Conservation (phyloP, 2,888 invertebrate genomes). For the Drosophila putrida region DNA sequence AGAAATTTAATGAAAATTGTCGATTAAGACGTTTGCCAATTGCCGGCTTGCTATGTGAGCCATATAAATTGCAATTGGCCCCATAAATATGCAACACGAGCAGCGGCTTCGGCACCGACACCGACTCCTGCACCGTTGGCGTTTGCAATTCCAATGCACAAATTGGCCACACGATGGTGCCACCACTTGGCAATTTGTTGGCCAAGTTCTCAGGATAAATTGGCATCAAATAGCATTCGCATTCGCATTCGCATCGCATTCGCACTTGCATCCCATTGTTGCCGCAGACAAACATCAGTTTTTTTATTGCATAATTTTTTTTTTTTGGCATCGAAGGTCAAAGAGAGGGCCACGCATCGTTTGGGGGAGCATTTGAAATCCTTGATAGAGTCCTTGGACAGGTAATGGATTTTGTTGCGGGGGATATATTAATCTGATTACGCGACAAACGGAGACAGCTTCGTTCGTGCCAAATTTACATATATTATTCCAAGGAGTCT, state of each 20-base stretch:
- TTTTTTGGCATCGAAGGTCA: conserved; percentile 4
- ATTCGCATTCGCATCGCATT: conserved; percentile 2
- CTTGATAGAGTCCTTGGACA: conserved; percentile 3
- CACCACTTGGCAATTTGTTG: conserved; percentile 43
- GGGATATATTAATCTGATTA: conserved; percentile 27
- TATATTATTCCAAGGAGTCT: too few relatives aligned
- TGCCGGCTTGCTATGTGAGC: conserved; percentile 52
- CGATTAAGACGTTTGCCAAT: conserved; percentile 42
- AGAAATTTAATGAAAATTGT: conserved; percentile 47
- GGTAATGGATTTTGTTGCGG: background rate
- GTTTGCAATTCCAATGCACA: conserved; percentile 59
- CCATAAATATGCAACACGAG: conserved; percentile 77
- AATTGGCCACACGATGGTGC: conserved; percentile 54
- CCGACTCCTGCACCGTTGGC: conserved; percentile 31
- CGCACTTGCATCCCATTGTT: conserved; percentile 16
- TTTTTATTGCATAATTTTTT: conserved; percentile 5
- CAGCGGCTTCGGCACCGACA: background rate
- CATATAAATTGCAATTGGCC: conserved; percentile 60
- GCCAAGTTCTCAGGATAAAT: conserved; percentile 48
- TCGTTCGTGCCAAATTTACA: too few relatives aligned
- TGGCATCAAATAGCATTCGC: conserved; percentile 55
- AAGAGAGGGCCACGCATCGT: background rate
- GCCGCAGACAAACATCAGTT: conserved; percentile 15
- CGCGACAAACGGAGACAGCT: too few relatives aligned
- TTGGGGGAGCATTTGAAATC: background rate